phyloP scores from a whole-genome alignment of 2,113 vertebrate genomes.

The Apteryx mantelli region DNA sequence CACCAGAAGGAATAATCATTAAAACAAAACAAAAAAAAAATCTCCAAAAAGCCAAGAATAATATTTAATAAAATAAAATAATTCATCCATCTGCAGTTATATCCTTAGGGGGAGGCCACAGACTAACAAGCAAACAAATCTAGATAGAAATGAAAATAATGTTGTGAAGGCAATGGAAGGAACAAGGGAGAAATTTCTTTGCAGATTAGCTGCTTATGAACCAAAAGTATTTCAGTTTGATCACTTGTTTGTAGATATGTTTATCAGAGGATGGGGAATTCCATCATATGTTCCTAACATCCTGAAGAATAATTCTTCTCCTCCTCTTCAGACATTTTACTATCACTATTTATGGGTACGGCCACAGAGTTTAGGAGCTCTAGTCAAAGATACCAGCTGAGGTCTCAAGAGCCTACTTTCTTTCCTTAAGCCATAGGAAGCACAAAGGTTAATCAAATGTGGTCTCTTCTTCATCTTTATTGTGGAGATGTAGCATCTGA shows the following conservation, averaged over 20 bases:
- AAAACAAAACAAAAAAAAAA: constrained; percentile 52
- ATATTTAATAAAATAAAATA: constrained; percentile 79
- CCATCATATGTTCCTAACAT: constrained; percentile 16
- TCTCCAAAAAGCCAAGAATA: constrained; percentile 75
- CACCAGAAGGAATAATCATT: constrained; percentile 77
- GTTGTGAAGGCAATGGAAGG: not conserved
- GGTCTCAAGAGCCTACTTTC: not conserved
- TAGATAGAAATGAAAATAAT: constrained; percentile 67
- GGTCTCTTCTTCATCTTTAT: not conserved
- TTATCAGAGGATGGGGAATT: constrained; percentile 56
- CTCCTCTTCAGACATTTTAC: not conserved
- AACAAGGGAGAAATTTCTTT: constrained; percentile 56
- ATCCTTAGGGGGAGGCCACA: constrained; percentile 58
- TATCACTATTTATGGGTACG: not conserved
- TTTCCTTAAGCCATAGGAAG: not conserved
- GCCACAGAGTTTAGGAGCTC: not conserved
- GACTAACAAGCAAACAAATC: constrained; percentile 73
- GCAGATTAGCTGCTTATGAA: constrained; percentile 71
- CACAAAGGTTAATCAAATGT: not conserved
- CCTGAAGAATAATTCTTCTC: constrained; percentile 24
- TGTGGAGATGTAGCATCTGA: not conserved
- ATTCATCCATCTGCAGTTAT: constrained; percentile 72
- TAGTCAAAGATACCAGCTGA: not conserved
- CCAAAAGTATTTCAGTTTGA: constrained; percentile 61
- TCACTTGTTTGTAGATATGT: constrained; percentile 36